Conservation (phyloP, 2,113 vertebrate genomes). For the Centropristis striata region DNA sequence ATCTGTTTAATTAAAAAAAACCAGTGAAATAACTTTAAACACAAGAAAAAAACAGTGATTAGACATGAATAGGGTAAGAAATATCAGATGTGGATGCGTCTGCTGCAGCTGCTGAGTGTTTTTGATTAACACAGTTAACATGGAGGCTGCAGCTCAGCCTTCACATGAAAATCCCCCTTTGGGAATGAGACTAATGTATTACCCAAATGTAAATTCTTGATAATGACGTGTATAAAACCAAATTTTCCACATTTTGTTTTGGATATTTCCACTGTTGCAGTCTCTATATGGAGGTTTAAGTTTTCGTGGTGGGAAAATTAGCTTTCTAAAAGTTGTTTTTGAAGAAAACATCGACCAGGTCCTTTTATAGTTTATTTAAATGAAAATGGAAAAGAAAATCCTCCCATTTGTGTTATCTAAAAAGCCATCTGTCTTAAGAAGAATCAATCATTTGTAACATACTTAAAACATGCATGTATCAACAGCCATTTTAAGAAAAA, state of each 20-base stretch:
- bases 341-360: neutral
- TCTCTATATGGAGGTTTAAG: neutral
- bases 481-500: neutral
- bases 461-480: too few relatives aligned
- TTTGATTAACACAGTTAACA: conserved; percentile 40
- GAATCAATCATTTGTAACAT: neutral
- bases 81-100: neutral
- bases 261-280: neutral
- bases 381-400: neutral
- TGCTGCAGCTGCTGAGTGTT: conserved; percentile 22
- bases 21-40: neutral
- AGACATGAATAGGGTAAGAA: neutral
- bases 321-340: neutral
- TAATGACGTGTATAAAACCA: conserved; percentile 46
- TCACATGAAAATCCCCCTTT: conserved; percentile 34
- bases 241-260: conserved; percentile 53
- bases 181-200: conserved; percentile 45
- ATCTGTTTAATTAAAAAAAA: neutral
- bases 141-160: conserved; percentile 29
- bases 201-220: conserved; percentile 56
- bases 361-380: neutral
- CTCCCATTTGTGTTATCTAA: neutral
- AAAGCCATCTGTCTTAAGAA: neutral
- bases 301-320: conserved; percentile 16
- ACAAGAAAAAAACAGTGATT: neutral